These are phyloP conservation scores for Drosophila subquinaria DNA, from an alignment of 2,888 invertebrate genomes.

Conservation along the genomic window DNA sequence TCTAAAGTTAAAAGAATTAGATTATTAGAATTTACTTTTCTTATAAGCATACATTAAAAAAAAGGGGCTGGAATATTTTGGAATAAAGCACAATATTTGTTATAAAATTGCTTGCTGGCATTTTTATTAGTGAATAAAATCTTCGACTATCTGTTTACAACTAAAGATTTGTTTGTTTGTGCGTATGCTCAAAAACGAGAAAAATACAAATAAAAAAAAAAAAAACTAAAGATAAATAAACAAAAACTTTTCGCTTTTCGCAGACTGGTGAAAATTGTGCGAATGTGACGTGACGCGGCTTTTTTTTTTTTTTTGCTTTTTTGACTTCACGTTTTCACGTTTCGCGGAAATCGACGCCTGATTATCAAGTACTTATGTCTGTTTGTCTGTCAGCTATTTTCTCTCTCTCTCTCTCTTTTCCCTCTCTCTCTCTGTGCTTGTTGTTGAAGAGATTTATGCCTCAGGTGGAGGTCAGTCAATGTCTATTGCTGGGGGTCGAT, in stretches of 20 bases:
- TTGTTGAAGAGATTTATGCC: conserved; percentile 34
- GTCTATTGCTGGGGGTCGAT: conserved; percentile 39
- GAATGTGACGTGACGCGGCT: conserved; percentile 41
- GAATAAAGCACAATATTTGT: neutral
- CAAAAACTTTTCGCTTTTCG: conserved; percentile 37
- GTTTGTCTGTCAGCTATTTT: neutral
- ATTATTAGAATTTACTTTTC: too few relatives aligned
- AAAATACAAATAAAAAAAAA: conserved; percentile 8
- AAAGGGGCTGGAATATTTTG: neutral
- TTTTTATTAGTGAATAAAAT: conserved; percentile 11
- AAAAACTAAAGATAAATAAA: conserved; percentile 6
- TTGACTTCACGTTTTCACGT: conserved; percentile 47
- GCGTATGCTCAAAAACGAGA: conserved; percentile 15
- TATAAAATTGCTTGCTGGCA: neutral
- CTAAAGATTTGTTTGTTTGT: conserved; percentile 10
- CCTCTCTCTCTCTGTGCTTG: conserved; percentile 3
- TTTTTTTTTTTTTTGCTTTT: conserved; percentile 5
- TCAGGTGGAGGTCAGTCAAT: conserved; percentile 48
- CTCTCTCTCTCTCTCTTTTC: neutral
- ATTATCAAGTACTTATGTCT: conserved; percentile 40
- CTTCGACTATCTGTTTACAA: conserved; percentile 3
- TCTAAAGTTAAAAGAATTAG: too few relatives aligned
- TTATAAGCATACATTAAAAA: too few relatives aligned
- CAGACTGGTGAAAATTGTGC: conserved; percentile 46
- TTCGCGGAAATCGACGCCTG: conserved; percentile 50